phyloP scores from a whole-genome alignment of 30 jellyfish, hydroid and myxozoan genomes.

The Chrysaora quinquecirrha region DNA sequence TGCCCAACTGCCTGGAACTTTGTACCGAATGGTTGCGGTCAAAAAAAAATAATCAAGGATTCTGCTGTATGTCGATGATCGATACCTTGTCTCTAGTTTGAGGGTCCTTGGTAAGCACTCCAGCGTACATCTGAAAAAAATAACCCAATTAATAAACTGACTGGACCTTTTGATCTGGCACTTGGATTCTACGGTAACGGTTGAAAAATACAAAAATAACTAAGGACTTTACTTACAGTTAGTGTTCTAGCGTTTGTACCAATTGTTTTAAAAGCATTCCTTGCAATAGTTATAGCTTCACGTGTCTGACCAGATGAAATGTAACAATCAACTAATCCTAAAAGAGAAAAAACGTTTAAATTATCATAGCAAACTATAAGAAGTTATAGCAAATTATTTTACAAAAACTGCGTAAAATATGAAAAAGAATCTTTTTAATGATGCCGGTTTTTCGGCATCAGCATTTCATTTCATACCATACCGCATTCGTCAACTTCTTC shows the following conservation, averaged over 20 bases:
- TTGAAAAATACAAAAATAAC: too few species aligned
- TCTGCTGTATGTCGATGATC: too few species aligned
- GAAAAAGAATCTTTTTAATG: too few species aligned
- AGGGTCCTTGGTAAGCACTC: slow-evolving; percentile 75
- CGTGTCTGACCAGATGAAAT: slow-evolving; percentile 77
- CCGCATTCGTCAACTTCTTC: too few species aligned
- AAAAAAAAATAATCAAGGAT: too few species aligned
- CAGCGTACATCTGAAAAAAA: slow-evolving; percentile 80
- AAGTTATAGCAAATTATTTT: too few species aligned
- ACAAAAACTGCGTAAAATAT: too few species aligned
- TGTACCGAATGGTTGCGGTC: too few species aligned
- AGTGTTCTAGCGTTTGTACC: slow-evolving; percentile 96
- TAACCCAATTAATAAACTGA: neutral
- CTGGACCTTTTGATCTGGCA: neutral
- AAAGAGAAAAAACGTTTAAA: neutral
- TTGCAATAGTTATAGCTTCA: slow-evolving; percentile 92
- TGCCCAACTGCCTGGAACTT: too few species aligned
- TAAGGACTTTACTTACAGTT: slow-evolving; percentile 82
- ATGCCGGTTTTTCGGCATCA: too few species aligned
- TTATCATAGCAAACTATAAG: neutral
- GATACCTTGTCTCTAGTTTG: slow-evolving; percentile 84
- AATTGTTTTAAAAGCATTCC: slow-evolving; percentile 90
- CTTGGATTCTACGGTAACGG: too few species aligned
- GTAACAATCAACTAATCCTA: slow-evolving; percentile 96
- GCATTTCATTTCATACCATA: too few species aligned